A percentile compares a stretch with the other conserved stretches of the same genome.
Evolutionary conservation across 2,797 vertebrate species (phyloP).

Genomic region (Enteromius afrohamiltoni): DNA sequence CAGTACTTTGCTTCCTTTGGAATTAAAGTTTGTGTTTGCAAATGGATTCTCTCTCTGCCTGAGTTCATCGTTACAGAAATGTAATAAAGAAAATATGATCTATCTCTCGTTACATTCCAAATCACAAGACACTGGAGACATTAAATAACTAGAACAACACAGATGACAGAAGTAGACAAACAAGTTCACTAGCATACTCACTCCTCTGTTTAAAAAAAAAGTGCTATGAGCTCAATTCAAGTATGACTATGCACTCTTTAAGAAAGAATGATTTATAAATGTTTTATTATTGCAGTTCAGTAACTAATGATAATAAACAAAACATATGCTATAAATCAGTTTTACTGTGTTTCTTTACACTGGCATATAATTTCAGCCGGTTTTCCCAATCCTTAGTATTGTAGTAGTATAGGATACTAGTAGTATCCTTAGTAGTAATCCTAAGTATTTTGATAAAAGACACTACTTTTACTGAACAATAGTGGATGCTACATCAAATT

Average conservation of each 20-base stretch:
- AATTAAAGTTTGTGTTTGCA: too few relatives aligned
- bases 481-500: neutral
- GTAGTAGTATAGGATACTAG: too few relatives aligned
- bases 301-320: neutral
- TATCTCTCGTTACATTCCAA: neutral
- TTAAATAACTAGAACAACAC: neutral
- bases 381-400: neutral
- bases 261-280: neutral
- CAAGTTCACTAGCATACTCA: constrained; percentile 5
- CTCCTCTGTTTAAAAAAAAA: constrained; percentile 2
- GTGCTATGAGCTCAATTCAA: neutral
- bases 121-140: neutral
- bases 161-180: constrained; percentile 2
- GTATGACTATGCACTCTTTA: neutral
- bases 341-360: neutral
- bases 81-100: constrained; percentile 8
- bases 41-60: too few relatives aligned
- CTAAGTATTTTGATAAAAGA: neutral
- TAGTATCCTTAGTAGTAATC: too few relatives aligned
- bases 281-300: neutral
- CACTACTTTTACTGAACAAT: neutral
- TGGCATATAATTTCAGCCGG: neutral
- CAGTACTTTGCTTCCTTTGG: too few relatives aligned
- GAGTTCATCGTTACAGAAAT: too few relatives aligned
- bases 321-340: neutral